Conservation (phyloP, 2,797 vertebrate genomes). For the Erpetoichthys calabaricus region DNA sequence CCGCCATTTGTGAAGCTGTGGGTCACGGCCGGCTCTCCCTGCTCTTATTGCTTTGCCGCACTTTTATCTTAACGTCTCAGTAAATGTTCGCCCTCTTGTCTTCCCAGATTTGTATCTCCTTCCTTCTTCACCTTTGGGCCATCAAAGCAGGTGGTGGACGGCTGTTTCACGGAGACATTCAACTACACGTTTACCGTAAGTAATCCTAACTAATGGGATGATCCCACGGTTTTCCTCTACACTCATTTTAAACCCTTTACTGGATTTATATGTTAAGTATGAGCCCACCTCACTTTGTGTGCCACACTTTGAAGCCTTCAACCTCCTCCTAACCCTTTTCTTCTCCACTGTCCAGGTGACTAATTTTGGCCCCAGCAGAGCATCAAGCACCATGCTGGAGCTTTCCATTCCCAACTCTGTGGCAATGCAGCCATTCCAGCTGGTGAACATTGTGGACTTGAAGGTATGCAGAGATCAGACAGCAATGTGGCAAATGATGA, state of each 20-base stretch:
- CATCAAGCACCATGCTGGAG: slow-evolving; percentile 55
- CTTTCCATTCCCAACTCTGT: slow-evolving; percentile 71
- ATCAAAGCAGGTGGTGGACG: slow-evolving; percentile 36
- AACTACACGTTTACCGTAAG: slow-evolving; percentile 85
- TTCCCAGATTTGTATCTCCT: slow-evolving; percentile 57
- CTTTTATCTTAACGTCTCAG: too few species aligned
- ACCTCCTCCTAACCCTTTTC: too few species aligned
- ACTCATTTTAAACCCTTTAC: too few species aligned
- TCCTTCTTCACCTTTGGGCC: slow-evolving; percentile 65
- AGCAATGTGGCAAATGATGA: too few species aligned
- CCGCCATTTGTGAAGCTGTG: too few species aligned
- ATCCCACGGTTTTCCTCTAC: too few species aligned
- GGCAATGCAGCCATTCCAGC: slow-evolving; percentile 42
- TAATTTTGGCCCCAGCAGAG: slow-evolving; percentile 70
- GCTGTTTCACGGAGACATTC: slow-evolving; percentile 65
- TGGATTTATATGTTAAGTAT: too few species aligned
- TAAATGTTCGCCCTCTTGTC: too few species aligned
- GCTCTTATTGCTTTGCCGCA: too few species aligned
- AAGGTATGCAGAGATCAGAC: slow-evolving; percentile 49
- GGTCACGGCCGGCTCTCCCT: too few species aligned
- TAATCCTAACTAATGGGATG: background rate
- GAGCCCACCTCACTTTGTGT: too few species aligned
- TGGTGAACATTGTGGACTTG: slow-evolving; percentile 63
- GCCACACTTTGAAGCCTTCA: too few species aligned
- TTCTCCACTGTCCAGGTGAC: slow-evolving; percentile 53